Conservation (phyloP, 2,888 invertebrate genomes). For the Metalampra italica region DNA sequence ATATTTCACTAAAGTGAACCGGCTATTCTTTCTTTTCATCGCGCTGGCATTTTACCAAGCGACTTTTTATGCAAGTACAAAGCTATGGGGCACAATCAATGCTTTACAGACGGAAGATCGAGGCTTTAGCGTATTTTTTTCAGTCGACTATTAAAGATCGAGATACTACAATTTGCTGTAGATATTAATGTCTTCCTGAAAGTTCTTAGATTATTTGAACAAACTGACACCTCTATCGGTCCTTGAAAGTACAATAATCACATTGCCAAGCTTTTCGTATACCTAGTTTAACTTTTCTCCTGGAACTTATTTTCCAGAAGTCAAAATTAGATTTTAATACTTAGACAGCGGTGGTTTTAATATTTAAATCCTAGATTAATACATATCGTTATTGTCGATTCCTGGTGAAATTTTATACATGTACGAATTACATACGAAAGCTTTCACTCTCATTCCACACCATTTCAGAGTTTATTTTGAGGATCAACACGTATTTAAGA, state of each 20-base stretch:
- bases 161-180: slow-evolving; percentile 45
- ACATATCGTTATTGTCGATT: too few species aligned
- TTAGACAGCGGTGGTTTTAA: too few species aligned
- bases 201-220: not conserved
- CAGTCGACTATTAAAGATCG: slow-evolving; percentile 41
- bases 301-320: too few species aligned
- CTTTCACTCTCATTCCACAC: too few species aligned
- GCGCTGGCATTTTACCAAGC: slow-evolving; percentile 69
- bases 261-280: too few species aligned
- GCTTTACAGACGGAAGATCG: slow-evolving; percentile 53
- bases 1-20: slow-evolving; percentile 51
- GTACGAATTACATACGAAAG: too few species aligned
- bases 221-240: not conserved
- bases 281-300: too few species aligned
- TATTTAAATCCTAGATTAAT: too few species aligned
- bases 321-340: too few species aligned
- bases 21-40: slow-evolving; percentile 63
- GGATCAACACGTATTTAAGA: too few species aligned
- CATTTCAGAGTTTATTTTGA: slow-evolving; percentile 1
- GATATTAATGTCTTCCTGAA: slow-evolving; percentile 20
- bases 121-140: slow-evolving; percentile 47
- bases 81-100: slow-evolving; percentile 65
- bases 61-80: slow-evolving; percentile 66
- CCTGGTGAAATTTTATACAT: too few species aligned
- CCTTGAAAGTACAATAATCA: too few species aligned